Base-by-base conservation (phyloP, 2,797 vertebrate species). In the Antrozous pallidus region DNA sequence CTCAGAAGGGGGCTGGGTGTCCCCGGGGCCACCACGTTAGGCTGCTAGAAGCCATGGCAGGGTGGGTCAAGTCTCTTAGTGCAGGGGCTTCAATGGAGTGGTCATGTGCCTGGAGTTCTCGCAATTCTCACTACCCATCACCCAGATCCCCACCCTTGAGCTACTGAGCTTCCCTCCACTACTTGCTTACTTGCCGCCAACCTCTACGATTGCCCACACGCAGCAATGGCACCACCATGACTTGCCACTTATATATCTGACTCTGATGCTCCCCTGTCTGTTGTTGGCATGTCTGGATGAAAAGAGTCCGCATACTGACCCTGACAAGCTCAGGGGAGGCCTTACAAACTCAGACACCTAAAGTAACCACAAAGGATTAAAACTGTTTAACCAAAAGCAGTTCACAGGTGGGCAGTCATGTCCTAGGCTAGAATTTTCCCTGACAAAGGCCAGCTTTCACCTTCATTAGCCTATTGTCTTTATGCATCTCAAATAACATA, bases 71-170 rank as follows among this genome's bases (percentile, higher is more conserved):
- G 14, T 70, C 65, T 75, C 87, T 67, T 8, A 20, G 26, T 4
- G 3, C 38, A 24, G 33, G 67, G 8, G 12, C 28, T 51, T 31
- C 51, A n/a, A 22, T 0, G 13, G 12, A 79, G 10, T 45, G 2
- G 0, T 67, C 14, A 11, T 12, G 31, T 49, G 28, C 16, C 65
- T 17, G 24, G 40, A 28, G 40, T 18, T 58, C 89, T 40, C 54
- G 24, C 20, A 22, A 2, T 33, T 63, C 82, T 95, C 31, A 56
- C 33, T 31, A 11, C 31, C 73, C 12, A 3, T 51, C 47, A 22
- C 26, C 49, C 77, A 28, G 54, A 33, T 3, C 26, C 58, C 13
- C 17, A 38, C 14, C 67, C 45, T 40, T 13, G 18, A 24, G 63
- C 33, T 22, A 13, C 38, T 49, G 65, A 38, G 11, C 11, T 56